Percentiles rank a stretch among this genome's conserved stretches.
phyloP scores from a whole-genome alignment of 2,888 invertebrate genomes.

The Formica aserva region DNA sequence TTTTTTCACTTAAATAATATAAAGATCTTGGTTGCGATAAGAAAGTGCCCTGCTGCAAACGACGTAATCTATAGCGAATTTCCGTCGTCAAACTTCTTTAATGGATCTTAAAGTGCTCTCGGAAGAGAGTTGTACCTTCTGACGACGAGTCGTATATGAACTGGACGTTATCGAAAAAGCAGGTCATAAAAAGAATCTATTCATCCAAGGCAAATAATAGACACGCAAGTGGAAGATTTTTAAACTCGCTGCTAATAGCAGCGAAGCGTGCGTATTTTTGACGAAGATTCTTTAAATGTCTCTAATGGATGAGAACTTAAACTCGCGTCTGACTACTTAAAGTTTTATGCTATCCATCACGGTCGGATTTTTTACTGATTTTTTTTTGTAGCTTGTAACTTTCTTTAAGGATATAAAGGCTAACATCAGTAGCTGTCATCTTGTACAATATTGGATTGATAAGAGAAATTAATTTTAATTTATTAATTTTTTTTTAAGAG shows the following conservation, averaged over 20 bases:
- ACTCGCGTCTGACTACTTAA: background rate
- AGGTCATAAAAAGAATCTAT: background rate
- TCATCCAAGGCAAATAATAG: conserved; percentile 22
- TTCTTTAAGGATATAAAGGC: background rate
- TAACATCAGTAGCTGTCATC: background rate
- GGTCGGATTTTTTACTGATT: background rate
- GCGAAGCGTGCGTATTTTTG: conserved; percentile 19
- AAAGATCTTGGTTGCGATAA: background rate
- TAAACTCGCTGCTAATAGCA: conserved; percentile 21
- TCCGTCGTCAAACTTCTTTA: background rate
- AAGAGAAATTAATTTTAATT: conserved; percentile 15
- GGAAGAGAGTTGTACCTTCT: conserved; percentile 1
- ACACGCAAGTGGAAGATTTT: conserved; percentile 37
- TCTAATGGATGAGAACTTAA: background rate
- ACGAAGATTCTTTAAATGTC: conserved; percentile 1
- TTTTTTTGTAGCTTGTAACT: background rate
- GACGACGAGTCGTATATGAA: conserved; percentile 12
- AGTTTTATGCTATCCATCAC: conserved; percentile 22
- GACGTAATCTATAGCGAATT: background rate
- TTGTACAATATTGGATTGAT: background rate
- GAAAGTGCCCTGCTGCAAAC: background rate
- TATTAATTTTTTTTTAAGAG: background rate
- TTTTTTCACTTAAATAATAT: conserved; percentile 8
- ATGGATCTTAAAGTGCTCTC: background rate
- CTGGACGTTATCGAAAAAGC: conserved; percentile 18